A percentile compares a stretch with the other conserved stretches of the same genome.
phyloP scores from a whole-genome alignment of 2,113 vertebrate species.

The Actinemys pallida region DNA sequence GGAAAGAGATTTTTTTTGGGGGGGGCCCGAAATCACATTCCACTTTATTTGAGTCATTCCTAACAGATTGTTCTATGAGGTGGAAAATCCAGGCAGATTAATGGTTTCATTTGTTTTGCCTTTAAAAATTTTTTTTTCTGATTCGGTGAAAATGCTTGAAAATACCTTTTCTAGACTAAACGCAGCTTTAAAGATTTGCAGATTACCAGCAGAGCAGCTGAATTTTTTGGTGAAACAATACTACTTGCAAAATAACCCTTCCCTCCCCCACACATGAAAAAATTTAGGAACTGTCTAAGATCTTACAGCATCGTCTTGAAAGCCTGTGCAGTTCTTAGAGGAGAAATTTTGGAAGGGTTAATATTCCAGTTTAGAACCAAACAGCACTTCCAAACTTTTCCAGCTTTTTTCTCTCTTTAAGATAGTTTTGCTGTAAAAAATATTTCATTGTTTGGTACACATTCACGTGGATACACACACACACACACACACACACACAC shows the following conservation, averaged over 20 bases:
- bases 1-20: conserved; percentile 18
- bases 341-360: conserved; percentile 56
- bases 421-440: background rate
- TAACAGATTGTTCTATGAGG: conserved; percentile 80
- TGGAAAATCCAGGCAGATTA: conserved; percentile 81
- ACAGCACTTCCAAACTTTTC: conserved; percentile 62
- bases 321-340: conserved; percentile 27
- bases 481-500: background rate
- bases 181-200: conserved; percentile 38
- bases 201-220: conserved; percentile 3
- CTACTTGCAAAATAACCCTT: conserved; percentile 5
- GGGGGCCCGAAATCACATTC: conserved; percentile 55
- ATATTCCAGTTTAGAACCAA: background rate
- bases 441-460: background rate
- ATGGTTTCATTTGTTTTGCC: conserved; percentile 79
- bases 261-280: background rate
- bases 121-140: conserved; percentile 38
- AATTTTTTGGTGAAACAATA: conserved; percentile 37
- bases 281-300: conserved; percentile 42
- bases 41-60: conserved; percentile 81
- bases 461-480: accelerated
- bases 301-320: conserved; percentile 31
- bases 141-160: conserved; percentile 63
- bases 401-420: background rate
- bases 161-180: conserved; percentile 60